These are phyloP conservation scores for Dendropsophus ebraccatus DNA, from an alignment of 2,113 vertebrate genomes.

Conservation along the genomic window DNA sequence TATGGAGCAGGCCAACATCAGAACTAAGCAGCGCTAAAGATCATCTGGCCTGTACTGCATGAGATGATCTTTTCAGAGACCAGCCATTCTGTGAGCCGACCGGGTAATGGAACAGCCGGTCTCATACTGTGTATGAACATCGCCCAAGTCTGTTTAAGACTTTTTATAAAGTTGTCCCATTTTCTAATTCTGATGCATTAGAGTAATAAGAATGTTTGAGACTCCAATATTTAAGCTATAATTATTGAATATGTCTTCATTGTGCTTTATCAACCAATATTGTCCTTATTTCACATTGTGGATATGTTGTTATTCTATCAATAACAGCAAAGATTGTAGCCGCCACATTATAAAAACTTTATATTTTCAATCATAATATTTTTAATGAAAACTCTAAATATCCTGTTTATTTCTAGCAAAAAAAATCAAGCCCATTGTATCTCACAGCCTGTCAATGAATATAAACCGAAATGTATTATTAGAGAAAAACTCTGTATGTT, in stretches of 20 bases:
- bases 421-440: not conserved
- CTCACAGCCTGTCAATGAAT: not conserved
- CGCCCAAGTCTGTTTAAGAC: not conserved
- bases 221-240: not conserved
- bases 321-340: not conserved
- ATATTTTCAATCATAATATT: slow-evolving; percentile 20
- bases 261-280: not conserved
- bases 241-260: not conserved
- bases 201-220: not conserved
- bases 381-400: not conserved
- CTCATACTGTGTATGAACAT: no score
- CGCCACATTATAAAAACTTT: not conserved
- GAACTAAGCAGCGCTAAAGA: no score
- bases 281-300: not conserved
- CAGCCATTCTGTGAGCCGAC: no score
- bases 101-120: no score
- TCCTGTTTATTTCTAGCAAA: slow-evolving; percentile 9
- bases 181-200: not conserved
- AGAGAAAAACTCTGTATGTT: not conserved
- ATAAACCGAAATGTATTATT: not conserved
- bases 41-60: no score
- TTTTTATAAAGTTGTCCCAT: not conserved
- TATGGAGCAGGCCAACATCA: no score
- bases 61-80: no score
- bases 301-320: not conserved